phyloP scores from a whole-genome alignment of 1,140 invertebrate genomes.

The Carcinoscorpius rotundicauda region DNA sequence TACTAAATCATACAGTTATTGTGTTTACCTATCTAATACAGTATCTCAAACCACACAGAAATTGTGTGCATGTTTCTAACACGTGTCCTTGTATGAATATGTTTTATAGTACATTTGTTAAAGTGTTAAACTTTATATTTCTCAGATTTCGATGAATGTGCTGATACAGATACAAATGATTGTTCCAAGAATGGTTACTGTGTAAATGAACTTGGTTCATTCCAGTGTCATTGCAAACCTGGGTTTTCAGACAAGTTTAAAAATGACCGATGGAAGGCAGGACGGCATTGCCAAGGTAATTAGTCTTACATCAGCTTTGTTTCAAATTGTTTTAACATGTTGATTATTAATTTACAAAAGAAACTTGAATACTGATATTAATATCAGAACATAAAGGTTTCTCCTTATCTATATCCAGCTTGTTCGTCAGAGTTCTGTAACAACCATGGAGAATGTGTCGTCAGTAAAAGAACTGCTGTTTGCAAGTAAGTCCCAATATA shows the following conservation, averaged over 20 bases:
- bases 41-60: too few relatives aligned
- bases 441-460: conserved; percentile 61
- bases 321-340: not conserved
- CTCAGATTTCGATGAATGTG: conserved; percentile 81
- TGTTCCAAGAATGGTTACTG: conserved; percentile 73
- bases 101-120: not conserved
- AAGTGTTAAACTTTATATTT: conserved; percentile 11
- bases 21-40: too few relatives aligned
- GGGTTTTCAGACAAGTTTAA: conserved; percentile 48
- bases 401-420: conserved; percentile 23
- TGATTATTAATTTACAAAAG: too few relatives aligned
- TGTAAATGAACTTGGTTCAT: conserved; percentile 78
- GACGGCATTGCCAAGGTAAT: conserved; percentile 47
- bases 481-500: conserved; percentile 51
- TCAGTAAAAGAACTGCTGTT: conserved; percentile 54
- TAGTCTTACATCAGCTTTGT: conserved; percentile 2
- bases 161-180: conserved; percentile 71
- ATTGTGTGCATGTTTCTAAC: too few relatives aligned
- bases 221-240: conserved; percentile 64
- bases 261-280: conserved; percentile 47
- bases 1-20: too few relatives aligned
- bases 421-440: conserved; percentile 65
- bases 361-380: too few relatives aligned
- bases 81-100: too few relatives aligned
- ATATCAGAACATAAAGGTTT: too few relatives aligned